Evolutionary conservation across 1,140 invertebrate species (phyloP).

Genomic region (Drosophila athabasca): DNA sequence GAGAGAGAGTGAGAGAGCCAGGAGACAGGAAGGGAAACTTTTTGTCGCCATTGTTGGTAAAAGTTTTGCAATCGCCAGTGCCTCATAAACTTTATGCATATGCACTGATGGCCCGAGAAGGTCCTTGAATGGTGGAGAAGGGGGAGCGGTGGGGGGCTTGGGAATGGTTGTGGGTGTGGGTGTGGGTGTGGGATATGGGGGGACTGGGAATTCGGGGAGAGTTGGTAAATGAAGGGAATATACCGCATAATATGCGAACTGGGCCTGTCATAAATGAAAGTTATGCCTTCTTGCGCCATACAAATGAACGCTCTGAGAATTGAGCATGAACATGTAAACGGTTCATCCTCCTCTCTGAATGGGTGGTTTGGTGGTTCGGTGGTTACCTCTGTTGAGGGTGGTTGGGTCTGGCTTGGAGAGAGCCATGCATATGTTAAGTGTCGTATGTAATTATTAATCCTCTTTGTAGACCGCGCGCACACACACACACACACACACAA

Average conservation of each 20-base stretch:
- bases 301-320: conserved; percentile 73
- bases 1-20: not conserved
- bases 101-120: conserved; percentile 36
- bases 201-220: not conserved
- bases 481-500: not conserved
- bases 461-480: conserved; percentile 4
- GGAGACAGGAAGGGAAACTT: conserved; percentile 62
- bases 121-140: too few relatives aligned
- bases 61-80: conserved; percentile 79
- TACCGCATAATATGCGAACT: conserved; percentile 74
- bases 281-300: conserved; percentile 62
- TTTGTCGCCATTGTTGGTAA: conserved; percentile 74
- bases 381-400: conserved; percentile 7
- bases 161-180: too few relatives aligned
- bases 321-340: conserved; percentile 41
- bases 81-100: conserved; percentile 74
- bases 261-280: conserved; percentile 74
- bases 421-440: conserved; percentile 26
- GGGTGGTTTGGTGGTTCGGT: conserved; percentile 13
- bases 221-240: conserved; percentile 42
- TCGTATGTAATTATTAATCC: conserved; percentile 67
- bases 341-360: conserved; percentile 17
- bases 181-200: too few relatives aligned
- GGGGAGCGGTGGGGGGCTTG: too few relatives aligned
- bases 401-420: not conserved